Percentiles rank a stretch among this genome's conserved stretches.
Evolutionary conservation across 2,888 invertebrate genomes (phyloP).

Genomic region (Gnatocerus cornutus): DNA sequence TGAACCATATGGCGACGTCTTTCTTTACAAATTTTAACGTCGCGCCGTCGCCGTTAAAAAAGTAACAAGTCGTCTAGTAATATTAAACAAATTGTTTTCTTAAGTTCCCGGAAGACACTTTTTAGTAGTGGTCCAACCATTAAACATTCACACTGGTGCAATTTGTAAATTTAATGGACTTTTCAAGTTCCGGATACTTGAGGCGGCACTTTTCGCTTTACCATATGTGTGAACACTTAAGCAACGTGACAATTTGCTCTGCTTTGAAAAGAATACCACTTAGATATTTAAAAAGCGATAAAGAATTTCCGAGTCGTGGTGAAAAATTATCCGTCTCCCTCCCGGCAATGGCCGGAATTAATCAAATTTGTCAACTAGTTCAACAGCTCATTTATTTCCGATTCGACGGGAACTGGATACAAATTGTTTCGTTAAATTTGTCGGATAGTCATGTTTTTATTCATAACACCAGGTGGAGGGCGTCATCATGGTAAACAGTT

Average conservation of each 20-base stretch:
- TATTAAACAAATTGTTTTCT: conserved; percentile 11
- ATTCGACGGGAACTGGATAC: conserved; percentile 43
- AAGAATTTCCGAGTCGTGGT: conserved; percentile 18
- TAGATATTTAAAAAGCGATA: conserved; percentile 19
- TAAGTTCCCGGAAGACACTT: conserved; percentile 6
- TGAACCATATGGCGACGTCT: conserved; percentile 27
- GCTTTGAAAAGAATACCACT: conserved; percentile 16
- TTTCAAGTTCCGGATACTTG: conserved; percentile 44
- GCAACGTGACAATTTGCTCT: conserved; percentile 31
- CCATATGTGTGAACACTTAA: conserved; percentile 49
- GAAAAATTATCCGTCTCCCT: conserved; percentile 35
- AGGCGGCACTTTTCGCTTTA: conserved; percentile 22
- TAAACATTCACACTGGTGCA: conserved; percentile 37
- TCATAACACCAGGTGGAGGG: conserved; percentile 57
- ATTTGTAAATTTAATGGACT: conserved; percentile 50
- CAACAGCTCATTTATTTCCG: conserved; percentile 50
- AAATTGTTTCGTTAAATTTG: conserved; percentile 49
- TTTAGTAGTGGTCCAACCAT: conserved; percentile 2
- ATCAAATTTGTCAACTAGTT: conserved; percentile 48
- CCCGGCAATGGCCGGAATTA: conserved; percentile 31
- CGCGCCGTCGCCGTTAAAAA: neutral
- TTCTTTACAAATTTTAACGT: neutral
- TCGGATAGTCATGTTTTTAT: conserved; percentile 56
- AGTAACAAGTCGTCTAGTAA: conserved; percentile 22
- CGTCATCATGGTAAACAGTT: conserved; percentile 52